Base-by-base conservation (phyloP, 2,113 vertebrate species). In the Pedetes capensis region DNA sequence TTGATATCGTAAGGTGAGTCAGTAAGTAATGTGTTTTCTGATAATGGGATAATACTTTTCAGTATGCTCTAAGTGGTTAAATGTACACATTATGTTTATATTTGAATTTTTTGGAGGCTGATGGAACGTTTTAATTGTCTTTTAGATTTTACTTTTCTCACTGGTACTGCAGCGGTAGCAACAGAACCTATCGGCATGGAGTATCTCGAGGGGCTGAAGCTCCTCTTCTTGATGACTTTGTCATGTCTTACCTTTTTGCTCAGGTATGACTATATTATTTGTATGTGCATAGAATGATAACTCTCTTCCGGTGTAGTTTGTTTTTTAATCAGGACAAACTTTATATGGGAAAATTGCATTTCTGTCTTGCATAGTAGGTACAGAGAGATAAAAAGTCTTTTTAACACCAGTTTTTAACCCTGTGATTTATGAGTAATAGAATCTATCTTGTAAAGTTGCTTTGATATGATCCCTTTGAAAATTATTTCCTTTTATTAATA, bases 121-220 rank as follows among this genome's bases (percentile, higher is more conserved):
- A 97, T 39, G 34, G 47, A 83, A 25, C 92, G 61, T 84, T 78
- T 63, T 51, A 39, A 87, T 39, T 96, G 22, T 95, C 81, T 95
- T 39, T 85, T 57, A 99, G 99, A 97, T 99, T 99, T 98, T 99
- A 99, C 96, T 99, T 99, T 96, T 98, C 99, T 29, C 99, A 99
- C 85, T 99, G 99, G 99, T 99, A 99, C 63, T 99, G 99, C 93
- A 99, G 97, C 82, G 98, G 98, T 78, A 98, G 96, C 66, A 98
- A 89, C 90, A 98, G 98, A 96, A 98, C 99, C 1, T 99, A 99
- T 96, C 99, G 99, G 1, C 99, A 99, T 53, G 99, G 99, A 6
- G 80, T 99, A 86, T 97, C 98, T 91, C 99, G 99, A 81, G 99
- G 98, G 34, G 90, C 98, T 61, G 99, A 99, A 98, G 99, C 98